phyloP scores from a whole-genome alignment of 2,113 vertebrate species.

The Sterrhoptilus dennistouni region DNA sequence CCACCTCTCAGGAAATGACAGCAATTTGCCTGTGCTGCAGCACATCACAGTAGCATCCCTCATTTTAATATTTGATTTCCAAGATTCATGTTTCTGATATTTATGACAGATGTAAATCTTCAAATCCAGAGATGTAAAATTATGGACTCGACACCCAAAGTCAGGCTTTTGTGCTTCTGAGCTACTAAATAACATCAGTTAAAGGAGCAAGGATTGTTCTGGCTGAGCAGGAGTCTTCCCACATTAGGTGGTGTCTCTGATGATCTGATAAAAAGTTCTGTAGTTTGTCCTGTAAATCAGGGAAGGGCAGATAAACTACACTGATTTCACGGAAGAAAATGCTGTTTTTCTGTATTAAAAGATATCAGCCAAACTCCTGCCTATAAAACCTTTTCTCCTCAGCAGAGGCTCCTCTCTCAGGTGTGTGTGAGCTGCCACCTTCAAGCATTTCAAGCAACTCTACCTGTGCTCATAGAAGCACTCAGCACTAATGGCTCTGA shows the following conservation, averaged over 20 bases:
- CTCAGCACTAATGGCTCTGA: background rate
- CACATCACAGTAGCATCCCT: background rate
- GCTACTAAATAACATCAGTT: background rate
- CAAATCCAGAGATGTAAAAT: background rate
- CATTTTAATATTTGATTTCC: constrained; percentile 60
- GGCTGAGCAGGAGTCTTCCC: background rate
- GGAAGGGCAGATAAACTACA: background rate
- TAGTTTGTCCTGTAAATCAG: background rate
- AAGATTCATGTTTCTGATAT: constrained; percentile 14
- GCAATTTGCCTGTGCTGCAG: background rate
- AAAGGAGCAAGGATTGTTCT: background rate
- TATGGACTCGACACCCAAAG: background rate
- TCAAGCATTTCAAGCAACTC: background rate
- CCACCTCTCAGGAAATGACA: constrained; percentile 20
- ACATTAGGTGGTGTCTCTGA: background rate
- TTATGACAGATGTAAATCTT: constrained; percentile 30
- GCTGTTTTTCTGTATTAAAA: background rate
- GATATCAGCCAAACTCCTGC: background rate
- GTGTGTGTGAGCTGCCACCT: background rate
- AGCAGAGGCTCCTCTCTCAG: background rate
- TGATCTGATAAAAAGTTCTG: background rate
- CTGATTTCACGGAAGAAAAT: background rate
- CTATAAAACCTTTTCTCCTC: background rate
- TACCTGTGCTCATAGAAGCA: background rate
- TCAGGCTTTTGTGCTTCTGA: background rate